A percentile compares a stretch with the other conserved stretches of the same genome.
Evolutionary conservation across 2,797 vertebrate genomes (phyloP).

Genomic region (Xyrichtys novacula): DNA sequence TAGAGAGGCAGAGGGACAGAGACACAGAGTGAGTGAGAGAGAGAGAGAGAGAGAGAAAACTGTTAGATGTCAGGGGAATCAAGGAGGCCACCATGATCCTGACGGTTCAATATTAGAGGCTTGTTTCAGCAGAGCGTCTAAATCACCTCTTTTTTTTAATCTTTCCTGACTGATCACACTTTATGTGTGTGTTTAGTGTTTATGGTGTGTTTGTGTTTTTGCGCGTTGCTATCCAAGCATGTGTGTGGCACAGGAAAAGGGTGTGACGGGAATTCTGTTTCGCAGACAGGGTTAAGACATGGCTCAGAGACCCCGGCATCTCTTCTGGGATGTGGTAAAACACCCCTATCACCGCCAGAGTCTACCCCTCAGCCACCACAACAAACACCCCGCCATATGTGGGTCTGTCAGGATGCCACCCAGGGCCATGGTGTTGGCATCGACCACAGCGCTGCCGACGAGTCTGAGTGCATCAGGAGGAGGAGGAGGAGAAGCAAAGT

Average conservation of each 20-base stretch:
- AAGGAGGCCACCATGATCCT: conserved; percentile 59
- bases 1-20: background rate
- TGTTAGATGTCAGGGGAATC: conserved; percentile 43
- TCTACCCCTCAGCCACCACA: conserved; percentile 70
- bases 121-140: conserved; percentile 41
- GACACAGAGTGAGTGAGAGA: too few species aligned
- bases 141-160: conserved; percentile 47
- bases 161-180: conserved; percentile 45
- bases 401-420: conserved; percentile 74
- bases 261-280: conserved; percentile 66
- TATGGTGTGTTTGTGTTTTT: conserved; percentile 53
- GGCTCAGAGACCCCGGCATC: conserved; percentile 61
- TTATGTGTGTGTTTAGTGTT: conserved; percentile 56
- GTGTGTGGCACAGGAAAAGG: conserved; percentile 68
- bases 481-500: conserved; percentile 28
- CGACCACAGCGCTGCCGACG: conserved; percentile 56
- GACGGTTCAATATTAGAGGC: conserved; percentile 30
- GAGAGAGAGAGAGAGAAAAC: conserved; percentile 2
- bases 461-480: conserved; percentile 58
- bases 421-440: conserved; percentile 67
- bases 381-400: conserved; percentile 75
- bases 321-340: conserved; percentile 76
- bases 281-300: conserved; percentile 64
- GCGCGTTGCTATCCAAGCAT: conserved; percentile 55
- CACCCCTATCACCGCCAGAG: conserved; percentile 60